Conservation (phyloP, 2,888 invertebrate genomes). For the Euproctis similis region DNA sequence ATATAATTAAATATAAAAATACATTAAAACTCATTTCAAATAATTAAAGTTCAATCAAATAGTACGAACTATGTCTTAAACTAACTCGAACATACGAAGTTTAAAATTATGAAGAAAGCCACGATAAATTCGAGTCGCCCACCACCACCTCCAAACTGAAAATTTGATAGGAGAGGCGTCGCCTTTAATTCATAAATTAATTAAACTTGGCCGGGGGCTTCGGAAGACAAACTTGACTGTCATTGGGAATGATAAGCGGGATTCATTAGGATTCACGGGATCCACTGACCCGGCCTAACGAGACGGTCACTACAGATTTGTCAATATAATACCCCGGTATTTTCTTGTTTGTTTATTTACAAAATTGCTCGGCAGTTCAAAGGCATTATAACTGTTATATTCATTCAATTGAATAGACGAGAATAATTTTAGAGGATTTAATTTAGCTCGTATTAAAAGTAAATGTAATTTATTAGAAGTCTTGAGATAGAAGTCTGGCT, state of each 20-base stretch:
- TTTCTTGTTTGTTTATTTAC: slow-evolving; percentile 17
- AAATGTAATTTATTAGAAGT: no score
- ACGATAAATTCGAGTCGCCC: slow-evolving; percentile 14
- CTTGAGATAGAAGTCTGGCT: no score
- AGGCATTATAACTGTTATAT: no score
- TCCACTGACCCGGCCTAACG: slow-evolving; percentile 36
- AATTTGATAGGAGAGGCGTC: slow-evolving; percentile 44
- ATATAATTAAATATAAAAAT: no score
- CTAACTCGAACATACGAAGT: no score
- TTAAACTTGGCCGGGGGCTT: slow-evolving; percentile 49
- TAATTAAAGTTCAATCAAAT: no score
- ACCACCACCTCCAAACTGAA: slow-evolving; percentile 33
- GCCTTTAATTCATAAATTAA: slow-evolving; percentile 68
- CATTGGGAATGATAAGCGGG: slow-evolving; percentile 65
- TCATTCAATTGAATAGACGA: no score
- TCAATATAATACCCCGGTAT: slow-evolving; percentile 41
- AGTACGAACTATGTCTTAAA: no score
- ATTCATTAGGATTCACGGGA: slow-evolving; percentile 49
- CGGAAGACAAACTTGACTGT: slow-evolving; percentile 40
- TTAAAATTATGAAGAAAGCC: slow-evolving; percentile 4
- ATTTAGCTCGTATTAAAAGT: no score
- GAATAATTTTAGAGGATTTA: no score
- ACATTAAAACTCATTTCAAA: no score
- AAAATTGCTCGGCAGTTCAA: slow-evolving; percentile 1
- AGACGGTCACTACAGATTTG: slow-evolving; percentile 57